phyloP scores from a whole-genome alignment of 2,113 vertebrate genomes.

The Lycaon pictus region DNA sequence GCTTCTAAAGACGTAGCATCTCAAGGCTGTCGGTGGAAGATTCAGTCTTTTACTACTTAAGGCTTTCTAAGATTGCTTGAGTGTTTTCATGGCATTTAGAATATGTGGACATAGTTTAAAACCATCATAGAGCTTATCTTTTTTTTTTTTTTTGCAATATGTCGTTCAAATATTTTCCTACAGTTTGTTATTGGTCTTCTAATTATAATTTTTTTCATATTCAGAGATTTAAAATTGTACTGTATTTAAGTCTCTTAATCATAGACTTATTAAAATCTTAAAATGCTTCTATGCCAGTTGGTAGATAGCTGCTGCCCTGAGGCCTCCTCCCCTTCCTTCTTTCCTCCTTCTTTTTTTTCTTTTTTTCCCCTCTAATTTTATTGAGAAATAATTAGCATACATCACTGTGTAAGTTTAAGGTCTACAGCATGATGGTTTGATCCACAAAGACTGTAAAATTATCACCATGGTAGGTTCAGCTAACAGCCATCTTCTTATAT shows the following conservation, averaged over 20 bases:
- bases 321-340: neutral
- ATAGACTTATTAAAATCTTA: conserved; percentile 44
- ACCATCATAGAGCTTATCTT: neutral
- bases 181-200: neutral
- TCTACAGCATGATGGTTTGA: neutral
- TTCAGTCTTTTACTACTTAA: neutral
- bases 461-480: neutral
- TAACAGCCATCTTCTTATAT: neutral
- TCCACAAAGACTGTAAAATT: neutral
- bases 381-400: neutral
- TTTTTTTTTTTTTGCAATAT: neutral
- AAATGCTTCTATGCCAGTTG: neutral
- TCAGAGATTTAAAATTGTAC: neutral
- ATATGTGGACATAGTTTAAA: conserved; percentile 36
- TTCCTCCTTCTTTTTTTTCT: neutral
- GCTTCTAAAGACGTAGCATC: neutral
- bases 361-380: neutral
- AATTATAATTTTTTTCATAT: neutral
- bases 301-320: neutral
- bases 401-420: neutral
- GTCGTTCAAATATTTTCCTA: conserved; percentile 39
- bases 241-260: neutral
- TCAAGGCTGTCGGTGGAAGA: neutral
- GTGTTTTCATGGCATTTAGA: neutral
- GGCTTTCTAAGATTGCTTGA: neutral